phyloP scores from a whole-genome alignment of 2,113 vertebrate species.

The Grallaria varia region DNA sequence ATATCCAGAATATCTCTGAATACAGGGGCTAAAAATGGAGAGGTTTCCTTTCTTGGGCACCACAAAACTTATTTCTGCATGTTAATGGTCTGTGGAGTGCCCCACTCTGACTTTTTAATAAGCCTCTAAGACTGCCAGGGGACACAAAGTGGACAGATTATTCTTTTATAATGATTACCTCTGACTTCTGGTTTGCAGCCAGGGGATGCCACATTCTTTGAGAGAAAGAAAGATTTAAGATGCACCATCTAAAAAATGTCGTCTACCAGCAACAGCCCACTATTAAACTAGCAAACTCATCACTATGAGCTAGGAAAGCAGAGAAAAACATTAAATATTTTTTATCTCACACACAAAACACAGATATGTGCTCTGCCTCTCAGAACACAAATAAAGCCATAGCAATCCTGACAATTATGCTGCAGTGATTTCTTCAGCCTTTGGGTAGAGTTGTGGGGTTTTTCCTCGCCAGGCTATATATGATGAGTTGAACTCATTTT shows the following conservation, averaged over 20 bases:
- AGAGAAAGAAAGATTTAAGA: background rate
- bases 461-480: background rate
- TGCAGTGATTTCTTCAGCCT: background rate
- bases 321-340: background rate
- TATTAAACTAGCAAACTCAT: background rate
- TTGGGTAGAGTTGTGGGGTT: background rate
- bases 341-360: background rate
- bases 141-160: background rate
- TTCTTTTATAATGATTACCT: background rate
- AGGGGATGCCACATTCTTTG: background rate
- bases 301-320: background rate
- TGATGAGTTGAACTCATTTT: background rate
- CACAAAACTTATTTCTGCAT: background rate
- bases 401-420: background rate
- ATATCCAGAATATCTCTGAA: background rate
- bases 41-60: background rate
- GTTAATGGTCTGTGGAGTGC: accelerated
- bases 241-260: background rate
- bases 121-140: background rate
- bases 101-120: background rate
- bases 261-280: background rate
- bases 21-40: background rate
- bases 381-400: background rate
- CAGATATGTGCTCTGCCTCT: background rate
- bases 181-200: background rate